Conservation (phyloP, 2,888 invertebrate species). For the Drosophila tripunctata region DNA sequence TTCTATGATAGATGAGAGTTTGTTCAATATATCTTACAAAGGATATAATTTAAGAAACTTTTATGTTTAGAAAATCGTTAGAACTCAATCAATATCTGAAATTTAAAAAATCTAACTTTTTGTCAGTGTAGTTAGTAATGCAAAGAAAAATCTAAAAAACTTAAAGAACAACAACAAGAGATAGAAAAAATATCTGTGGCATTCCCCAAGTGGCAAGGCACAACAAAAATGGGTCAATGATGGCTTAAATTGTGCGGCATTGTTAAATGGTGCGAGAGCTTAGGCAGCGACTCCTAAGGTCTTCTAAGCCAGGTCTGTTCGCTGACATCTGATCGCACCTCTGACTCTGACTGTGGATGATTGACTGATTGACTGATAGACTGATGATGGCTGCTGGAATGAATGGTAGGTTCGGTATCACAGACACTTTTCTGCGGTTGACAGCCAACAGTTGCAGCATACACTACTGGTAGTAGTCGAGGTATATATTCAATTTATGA, state of each 20-base stretch:
- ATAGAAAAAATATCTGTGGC: background rate
- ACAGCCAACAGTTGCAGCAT: conserved; percentile 21
- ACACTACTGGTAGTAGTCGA: too few relatives aligned
- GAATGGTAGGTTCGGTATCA: conserved; percentile 1
- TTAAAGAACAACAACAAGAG: background rate
- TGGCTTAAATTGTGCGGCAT: conserved; percentile 77
- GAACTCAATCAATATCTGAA: too few relatives aligned
- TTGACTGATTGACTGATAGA: conserved; percentile 55
- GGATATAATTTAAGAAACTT: too few relatives aligned
- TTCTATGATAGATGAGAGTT: too few relatives aligned
- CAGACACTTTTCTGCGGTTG: conserved; percentile 36
- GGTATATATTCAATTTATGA: conserved; percentile 55
- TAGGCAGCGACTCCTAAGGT: conserved; percentile 16
- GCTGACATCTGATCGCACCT: conserved; percentile 73
- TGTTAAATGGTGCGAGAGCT: conserved; percentile 56
- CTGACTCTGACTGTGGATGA: conserved; percentile 43
- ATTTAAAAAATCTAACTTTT: background rate
- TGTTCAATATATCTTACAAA: too few relatives aligned
- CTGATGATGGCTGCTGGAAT: conserved; percentile 7
- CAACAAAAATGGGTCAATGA: conserved; percentile 73
- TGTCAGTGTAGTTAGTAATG: background rate
- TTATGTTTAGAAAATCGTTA: too few relatives aligned
- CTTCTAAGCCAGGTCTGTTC: conserved; percentile 19
- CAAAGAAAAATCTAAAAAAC: background rate
- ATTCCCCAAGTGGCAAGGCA: conserved; percentile 52